Conservation (phyloP, 1,140 invertebrate species). For the Sinonovacula constricta region DNA sequence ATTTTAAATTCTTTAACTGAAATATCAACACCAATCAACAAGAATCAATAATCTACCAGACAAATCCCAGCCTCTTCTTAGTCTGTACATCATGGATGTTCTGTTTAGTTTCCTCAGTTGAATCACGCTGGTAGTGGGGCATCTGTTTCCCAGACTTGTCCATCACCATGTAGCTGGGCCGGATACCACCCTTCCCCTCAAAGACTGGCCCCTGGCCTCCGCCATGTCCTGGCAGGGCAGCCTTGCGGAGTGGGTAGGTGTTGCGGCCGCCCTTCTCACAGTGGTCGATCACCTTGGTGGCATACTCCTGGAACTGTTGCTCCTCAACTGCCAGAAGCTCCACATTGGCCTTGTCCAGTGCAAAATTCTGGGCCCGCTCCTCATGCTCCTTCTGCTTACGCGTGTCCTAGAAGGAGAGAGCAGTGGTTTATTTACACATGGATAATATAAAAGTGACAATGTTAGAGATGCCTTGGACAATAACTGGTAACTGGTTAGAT, state of each 20-base stretch:
- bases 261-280: conserved; percentile 76
- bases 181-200: conserved; percentile 74
- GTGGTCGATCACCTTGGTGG: conserved; percentile 76
- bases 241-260: conserved; percentile 74
- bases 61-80: conserved; percentile 75
- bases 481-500: too few relatives aligned
- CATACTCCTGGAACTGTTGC: conserved; percentile 78
- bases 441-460: too few relatives aligned
- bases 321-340: conserved; percentile 74
- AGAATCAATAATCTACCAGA: conserved; percentile 66
- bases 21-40: too few relatives aligned
- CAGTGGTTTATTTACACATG: too few relatives aligned
- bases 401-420: too few relatives aligned
- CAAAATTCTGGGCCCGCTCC: conserved; percentile 60
- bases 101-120: conserved; percentile 72
- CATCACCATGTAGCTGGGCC: conserved; percentile 76
- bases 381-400: conserved; percentile 55
- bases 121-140: conserved; percentile 71
- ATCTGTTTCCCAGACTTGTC: conserved; percentile 74
- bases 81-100: conserved; percentile 69
- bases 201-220: conserved; percentile 74
- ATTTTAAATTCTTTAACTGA: too few relatives aligned
- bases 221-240: conserved; percentile 71
- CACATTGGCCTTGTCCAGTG: conserved; percentile 70
- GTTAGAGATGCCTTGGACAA: too few relatives aligned